Evolutionary conservation across 2,888 invertebrate species (phyloP).

Genomic region (Entomobrya multifasciata): DNA sequence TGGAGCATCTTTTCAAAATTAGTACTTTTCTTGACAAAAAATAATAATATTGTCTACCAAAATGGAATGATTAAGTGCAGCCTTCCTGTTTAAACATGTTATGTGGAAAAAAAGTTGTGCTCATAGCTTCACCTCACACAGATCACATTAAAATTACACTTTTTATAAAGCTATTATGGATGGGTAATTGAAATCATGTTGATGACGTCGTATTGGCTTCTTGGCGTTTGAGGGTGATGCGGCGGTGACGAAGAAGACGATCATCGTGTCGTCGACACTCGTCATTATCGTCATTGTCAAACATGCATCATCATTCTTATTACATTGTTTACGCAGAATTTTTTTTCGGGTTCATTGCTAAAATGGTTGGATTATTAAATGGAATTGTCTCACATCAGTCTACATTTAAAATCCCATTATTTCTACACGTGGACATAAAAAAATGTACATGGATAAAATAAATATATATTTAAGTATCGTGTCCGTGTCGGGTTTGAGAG

Average conservation of each 20-base stretch:
- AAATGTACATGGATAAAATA: too few relatives aligned
- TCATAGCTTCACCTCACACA: too few relatives aligned
- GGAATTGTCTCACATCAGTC: background rate
- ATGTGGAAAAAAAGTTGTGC: too few relatives aligned
- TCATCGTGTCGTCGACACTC: background rate
- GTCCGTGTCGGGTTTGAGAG: too few relatives aligned
- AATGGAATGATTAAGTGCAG: constrained; percentile 60
- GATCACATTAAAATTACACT: constrained; percentile 12
- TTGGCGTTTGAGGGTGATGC: constrained; percentile 31
- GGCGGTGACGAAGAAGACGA: constrained; percentile 12
- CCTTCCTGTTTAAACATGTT: constrained; percentile 41
- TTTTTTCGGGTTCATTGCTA: background rate
- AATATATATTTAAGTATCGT: too few relatives aligned
- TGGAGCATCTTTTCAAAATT: constrained; percentile 41
- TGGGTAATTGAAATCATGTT: constrained; percentile 56
- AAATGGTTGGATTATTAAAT: background rate
- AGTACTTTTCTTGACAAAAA: constrained; percentile 48
- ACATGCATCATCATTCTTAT: constrained; percentile 7
- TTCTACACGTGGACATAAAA: background rate
- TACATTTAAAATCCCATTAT: background rate
- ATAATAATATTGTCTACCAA: constrained; percentile 51
- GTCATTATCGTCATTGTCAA: background rate
- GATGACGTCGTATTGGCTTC: constrained; percentile 21
- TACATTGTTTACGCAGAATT: background rate
- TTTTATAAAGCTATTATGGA: constrained; percentile 14